These are phyloP conservation scores for Pachyseris speciosa DNA, from an alignment of 64 coral and sea anemone genomes.

Conservation along the genomic window DNA sequence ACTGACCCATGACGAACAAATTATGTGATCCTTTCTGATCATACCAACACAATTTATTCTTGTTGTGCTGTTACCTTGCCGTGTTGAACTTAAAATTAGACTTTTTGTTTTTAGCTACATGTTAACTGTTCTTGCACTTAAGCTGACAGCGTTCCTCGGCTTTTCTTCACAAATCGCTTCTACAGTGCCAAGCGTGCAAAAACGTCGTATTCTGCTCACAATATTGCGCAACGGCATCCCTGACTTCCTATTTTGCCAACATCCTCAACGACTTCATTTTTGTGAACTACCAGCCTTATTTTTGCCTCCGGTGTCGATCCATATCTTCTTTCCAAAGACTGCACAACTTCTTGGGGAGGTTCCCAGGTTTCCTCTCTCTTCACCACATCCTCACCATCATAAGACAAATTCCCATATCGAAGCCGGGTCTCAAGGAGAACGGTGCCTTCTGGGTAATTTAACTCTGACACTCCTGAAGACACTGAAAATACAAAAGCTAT, in stretches of 20 bases:
- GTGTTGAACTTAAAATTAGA: too few relatives aligned
- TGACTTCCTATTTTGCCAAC: neutral
- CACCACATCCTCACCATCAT: neutral
- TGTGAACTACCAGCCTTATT: neutral
- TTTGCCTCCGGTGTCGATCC: neutral
- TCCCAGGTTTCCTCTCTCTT: neutral
- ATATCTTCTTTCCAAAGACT: neutral
- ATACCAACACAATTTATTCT: too few relatives aligned
- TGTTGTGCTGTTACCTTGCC: too few relatives aligned
- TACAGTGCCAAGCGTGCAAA: too few relatives aligned
- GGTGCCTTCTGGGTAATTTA: neutral
- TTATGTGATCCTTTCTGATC: too few relatives aligned
- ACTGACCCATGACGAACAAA: too few relatives aligned
- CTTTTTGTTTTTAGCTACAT: too few relatives aligned
- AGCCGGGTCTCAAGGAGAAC: conserved; percentile 4
- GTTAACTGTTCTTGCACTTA: too few relatives aligned
- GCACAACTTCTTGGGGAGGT: neutral
- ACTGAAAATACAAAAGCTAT: neutral
- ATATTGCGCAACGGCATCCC: neutral
- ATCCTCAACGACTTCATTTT: neutral
- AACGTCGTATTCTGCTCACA: neutral
- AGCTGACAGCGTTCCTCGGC: too few relatives aligned
- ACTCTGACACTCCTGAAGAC: neutral
- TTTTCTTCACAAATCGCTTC: too few relatives aligned
- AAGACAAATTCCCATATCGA: neutral